These are phyloP conservation scores for Lophius americanus DNA, from an alignment of 2,797 vertebrate genomes.

Conservation along the genomic window DNA sequence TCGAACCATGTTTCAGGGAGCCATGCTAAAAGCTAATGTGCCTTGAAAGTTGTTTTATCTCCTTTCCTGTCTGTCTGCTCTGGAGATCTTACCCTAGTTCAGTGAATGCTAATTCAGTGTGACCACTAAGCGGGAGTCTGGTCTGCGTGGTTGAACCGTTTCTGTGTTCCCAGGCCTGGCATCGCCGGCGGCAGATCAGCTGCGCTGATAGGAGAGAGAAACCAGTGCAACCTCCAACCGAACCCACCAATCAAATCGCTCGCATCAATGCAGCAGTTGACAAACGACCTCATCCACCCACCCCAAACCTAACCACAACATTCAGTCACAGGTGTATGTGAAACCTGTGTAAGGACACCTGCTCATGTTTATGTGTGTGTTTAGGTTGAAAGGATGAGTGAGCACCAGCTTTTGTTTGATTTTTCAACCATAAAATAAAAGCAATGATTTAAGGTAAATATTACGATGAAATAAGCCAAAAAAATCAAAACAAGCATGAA, in stretches of 20 bases:
- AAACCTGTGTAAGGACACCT: constrained; percentile 51
- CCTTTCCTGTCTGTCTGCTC: constrained; percentile 38
- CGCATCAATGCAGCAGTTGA: constrained; percentile 56
- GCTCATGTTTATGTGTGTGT: constrained; percentile 28
- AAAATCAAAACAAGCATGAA: too few species aligned
- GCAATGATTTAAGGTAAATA: too few species aligned
- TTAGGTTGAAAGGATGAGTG: constrained; percentile 5
- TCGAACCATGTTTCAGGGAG: constrained; percentile 34
- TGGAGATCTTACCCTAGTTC: constrained; percentile 64
- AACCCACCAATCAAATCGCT: constrained; percentile 63
- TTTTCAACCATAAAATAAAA: neutral
- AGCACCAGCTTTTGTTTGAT: constrained; percentile 27
- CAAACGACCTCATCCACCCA: constrained; percentile 57
- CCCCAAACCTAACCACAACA: constrained; percentile 39
- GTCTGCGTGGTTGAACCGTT: constrained; percentile 70
- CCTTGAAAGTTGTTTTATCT: constrained; percentile 40
- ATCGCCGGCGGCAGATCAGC: constrained; percentile 72
- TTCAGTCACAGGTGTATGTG: constrained; percentile 61
- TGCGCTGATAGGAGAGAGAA: constrained; percentile 71
- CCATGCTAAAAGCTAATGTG: constrained; percentile 26
- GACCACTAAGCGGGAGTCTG: constrained; percentile 72
- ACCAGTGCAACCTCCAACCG: constrained; percentile 72
- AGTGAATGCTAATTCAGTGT: constrained; percentile 74
- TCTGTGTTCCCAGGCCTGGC: constrained; percentile 66
- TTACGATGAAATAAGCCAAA: too few species aligned